phyloP scores from a whole-genome alignment of 1,140 invertebrate species.

The Aphelinus atriplicis region DNA sequence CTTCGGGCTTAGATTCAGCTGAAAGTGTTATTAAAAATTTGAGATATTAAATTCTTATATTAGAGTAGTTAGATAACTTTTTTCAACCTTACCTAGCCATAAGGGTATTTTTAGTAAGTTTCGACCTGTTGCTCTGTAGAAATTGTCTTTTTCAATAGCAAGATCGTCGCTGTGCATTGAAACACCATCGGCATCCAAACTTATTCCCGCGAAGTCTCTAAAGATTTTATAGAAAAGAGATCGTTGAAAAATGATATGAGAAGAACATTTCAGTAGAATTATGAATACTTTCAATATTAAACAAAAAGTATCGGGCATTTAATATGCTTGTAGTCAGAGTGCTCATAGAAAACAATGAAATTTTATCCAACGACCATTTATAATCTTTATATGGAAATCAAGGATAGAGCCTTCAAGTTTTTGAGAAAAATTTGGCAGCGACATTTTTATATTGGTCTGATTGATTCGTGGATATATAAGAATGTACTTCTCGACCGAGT shows the following conservation, averaged over 20 bases:
- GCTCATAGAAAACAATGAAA: no score
- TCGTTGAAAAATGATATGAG: background rate
- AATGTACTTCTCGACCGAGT: no score
- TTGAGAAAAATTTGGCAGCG: no score
- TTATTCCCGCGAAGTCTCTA: constrained; percentile 49
- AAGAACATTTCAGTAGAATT: no score
- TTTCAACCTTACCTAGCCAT: constrained; percentile 55
- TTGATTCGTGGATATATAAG: no score
- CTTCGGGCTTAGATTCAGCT: constrained; percentile 60
- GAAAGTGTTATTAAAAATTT: background rate
- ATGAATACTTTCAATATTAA: background rate
- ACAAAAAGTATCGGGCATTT: constrained; percentile 1
- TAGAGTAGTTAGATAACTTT: background rate
- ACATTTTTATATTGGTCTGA: no score
- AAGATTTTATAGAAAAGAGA: constrained; percentile 22
- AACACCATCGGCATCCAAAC: constrained; percentile 42
- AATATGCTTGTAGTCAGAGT: background rate
- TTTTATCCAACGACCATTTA: no score
- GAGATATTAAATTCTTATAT: background rate
- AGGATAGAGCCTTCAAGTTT: no score
- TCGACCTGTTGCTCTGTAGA: constrained; percentile 51
- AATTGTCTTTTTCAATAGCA: constrained; percentile 48
- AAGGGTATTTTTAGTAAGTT: constrained; percentile 53
- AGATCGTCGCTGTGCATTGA: constrained; percentile 52
- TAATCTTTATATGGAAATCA: no score